A percentile compares a stretch with the other conserved stretches of the same genome.
Conservation (phyloP, 2,888 invertebrate species). For the Busseola fusca region DNA sequence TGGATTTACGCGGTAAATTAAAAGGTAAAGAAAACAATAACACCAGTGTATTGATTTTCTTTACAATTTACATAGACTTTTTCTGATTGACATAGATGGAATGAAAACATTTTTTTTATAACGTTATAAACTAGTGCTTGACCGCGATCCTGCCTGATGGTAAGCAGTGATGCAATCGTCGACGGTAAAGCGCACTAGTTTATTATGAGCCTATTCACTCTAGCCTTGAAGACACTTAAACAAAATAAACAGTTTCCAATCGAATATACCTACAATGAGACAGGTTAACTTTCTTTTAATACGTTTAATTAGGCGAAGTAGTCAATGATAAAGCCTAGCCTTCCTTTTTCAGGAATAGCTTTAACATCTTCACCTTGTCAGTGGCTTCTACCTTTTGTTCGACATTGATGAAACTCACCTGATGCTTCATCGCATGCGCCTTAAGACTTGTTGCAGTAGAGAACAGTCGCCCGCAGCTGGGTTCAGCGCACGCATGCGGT, state of each 20-base stretch:
- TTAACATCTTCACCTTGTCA: neutral
- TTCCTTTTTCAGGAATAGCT: neutral
- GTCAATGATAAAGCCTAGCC: neutral
- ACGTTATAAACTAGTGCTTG: too few relatives aligned
- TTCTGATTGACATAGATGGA: too few relatives aligned
- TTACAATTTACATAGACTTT: too few relatives aligned
- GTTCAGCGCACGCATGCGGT: conserved; percentile 92
- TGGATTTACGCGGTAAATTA: too few relatives aligned
- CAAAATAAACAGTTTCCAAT: neutral
- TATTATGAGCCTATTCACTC: too few relatives aligned
- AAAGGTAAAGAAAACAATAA: too few relatives aligned
- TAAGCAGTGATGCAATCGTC: too few relatives aligned
- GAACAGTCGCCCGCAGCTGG: conserved; percentile 93
- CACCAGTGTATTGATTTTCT: too few relatives aligned
- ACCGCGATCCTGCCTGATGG: too few relatives aligned
- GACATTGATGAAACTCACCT: conserved; percentile 68
- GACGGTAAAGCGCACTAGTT: too few relatives aligned
- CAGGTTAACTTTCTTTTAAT: neutral
- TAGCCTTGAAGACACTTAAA: too few relatives aligned
- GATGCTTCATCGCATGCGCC: conserved; percentile 93
- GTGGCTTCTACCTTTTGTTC: neutral
- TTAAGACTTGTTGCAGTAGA: conserved; percentile 95
- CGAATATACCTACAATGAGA: neutral
- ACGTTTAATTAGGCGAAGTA: neutral
- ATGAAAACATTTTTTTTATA: too few relatives aligned